Evolutionary conservation across 2,113 vertebrate genomes (phyloP).

Genomic region (Podilymbus podiceps): DNA sequence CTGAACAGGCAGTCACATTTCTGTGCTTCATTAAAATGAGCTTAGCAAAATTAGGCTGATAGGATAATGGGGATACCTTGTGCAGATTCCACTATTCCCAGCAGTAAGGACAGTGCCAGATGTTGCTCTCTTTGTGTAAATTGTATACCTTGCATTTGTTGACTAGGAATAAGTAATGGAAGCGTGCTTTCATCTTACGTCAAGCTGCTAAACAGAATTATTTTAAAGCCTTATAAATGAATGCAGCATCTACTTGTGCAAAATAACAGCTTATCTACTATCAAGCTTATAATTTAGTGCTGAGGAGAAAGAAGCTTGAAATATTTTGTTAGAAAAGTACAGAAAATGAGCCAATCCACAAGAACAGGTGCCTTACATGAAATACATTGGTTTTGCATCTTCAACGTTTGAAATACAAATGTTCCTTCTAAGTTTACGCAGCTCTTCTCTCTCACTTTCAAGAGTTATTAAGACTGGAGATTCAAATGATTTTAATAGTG

Average conservation of each 20-base stretch:
- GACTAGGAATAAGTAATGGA: neutral
- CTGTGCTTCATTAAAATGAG: conserved; percentile 35
- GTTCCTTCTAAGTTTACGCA: neutral
- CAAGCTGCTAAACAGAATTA: neutral
- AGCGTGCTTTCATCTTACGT: neutral
- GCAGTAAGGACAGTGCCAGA: neutral
- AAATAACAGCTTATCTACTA: neutral
- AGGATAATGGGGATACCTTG: neutral
- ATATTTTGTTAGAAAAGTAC: neutral
- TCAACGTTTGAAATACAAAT: neutral
- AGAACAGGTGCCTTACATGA: neutral
- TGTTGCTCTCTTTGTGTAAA: neutral
- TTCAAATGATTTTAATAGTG: neutral
- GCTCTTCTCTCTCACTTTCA: neutral
- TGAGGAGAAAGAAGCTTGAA: neutral
- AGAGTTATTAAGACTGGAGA: neutral
- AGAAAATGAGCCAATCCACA: neutral
- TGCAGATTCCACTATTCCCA: neutral
- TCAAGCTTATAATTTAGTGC: neutral
- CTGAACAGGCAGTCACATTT: conserved; percentile 15
- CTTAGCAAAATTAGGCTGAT: conserved; percentile 35
- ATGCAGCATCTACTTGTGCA: neutral
- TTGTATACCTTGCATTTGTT: neutral
- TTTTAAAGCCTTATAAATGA: neutral
- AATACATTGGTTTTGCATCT: neutral